Percentiles rank a stretch among this genome's conserved stretches.
Conservation (phyloP, 2,113 vertebrate species). For the Gasterosteus nipponicus region DNA sequence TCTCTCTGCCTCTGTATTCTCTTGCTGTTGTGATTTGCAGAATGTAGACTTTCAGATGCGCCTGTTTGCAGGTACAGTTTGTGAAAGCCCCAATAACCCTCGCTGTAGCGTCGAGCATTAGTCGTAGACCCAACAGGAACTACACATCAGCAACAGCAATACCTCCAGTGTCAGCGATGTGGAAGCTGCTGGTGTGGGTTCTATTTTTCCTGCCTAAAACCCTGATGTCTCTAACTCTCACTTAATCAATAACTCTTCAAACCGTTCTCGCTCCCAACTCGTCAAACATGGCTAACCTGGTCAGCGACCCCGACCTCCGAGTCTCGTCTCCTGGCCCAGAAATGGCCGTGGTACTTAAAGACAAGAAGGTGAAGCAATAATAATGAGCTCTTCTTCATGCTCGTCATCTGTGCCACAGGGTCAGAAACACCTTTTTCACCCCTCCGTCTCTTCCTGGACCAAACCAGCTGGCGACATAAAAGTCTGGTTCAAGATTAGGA, state of each 20-base stretch:
- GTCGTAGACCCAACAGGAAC: constrained; percentile 18
- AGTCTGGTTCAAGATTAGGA: no score
- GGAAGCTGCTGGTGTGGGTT: constrained; percentile 42
- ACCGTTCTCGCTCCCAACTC: background rate
- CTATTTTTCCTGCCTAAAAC: constrained; percentile 29
- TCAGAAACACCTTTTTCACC: no score
- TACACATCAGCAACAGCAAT: constrained; percentile 46
- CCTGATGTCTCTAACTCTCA: constrained; percentile 2
- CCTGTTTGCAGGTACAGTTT: constrained; percentile 82
- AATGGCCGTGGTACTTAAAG: no score
- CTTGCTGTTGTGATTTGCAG: constrained; percentile 76
- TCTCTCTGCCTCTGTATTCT: constrained; percentile 50
- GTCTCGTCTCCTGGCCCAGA: no score
- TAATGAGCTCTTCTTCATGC: no score
- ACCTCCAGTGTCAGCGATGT: background rate
- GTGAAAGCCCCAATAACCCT: constrained; percentile 24
- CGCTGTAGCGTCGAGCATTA: constrained; percentile 25
- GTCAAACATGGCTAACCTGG: no score
- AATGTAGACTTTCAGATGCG: constrained; percentile 84
- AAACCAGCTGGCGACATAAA: no score
- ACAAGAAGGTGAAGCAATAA: no score
- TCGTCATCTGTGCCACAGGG: no score
- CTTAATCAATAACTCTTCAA: constrained; percentile 26
- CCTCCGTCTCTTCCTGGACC: no score
- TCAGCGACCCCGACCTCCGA: no score